Conservation (phyloP, 1,140 invertebrate species). For the Drosophila chauvacae region DNA sequence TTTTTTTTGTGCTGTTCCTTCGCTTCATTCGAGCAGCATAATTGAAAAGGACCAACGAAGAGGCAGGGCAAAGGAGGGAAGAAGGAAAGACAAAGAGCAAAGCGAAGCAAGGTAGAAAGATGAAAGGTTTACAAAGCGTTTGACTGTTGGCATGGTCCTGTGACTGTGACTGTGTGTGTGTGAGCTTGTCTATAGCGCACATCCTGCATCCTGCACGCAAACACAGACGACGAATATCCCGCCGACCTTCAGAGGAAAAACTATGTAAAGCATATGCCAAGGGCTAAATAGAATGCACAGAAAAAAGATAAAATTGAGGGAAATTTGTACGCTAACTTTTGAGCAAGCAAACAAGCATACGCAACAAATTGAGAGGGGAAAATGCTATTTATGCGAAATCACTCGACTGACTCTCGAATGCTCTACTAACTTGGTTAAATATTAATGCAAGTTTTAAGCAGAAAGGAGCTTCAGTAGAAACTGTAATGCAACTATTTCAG, state of each 20-base stretch:
- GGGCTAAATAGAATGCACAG: slow-evolving; percentile 19
- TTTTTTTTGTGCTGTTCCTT: slow-evolving; percentile 26
- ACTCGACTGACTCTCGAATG: background rate
- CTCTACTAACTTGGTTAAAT: slow-evolving; percentile 21
- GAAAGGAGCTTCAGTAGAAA: background rate
- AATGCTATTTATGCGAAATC: slow-evolving; percentile 13
- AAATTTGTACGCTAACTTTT: slow-evolving; percentile 28
- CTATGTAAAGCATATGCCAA: slow-evolving; percentile 44
- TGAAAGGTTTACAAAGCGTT: slow-evolving; percentile 59
- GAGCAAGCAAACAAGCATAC: background rate
- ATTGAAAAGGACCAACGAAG: slow-evolving; percentile 61
- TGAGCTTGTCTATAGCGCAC: slow-evolving; percentile 53
- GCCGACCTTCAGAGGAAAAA: slow-evolving; percentile 54
- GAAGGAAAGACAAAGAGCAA: slow-evolving; percentile 37
- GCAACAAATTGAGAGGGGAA: slow-evolving; percentile 6
- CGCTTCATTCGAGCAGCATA: slow-evolving; percentile 74
- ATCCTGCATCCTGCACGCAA: slow-evolving; percentile 56
- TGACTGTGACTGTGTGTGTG: slow-evolving; percentile 8
- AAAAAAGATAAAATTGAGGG: slow-evolving; percentile 19
- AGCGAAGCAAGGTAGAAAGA: slow-evolving; percentile 45
- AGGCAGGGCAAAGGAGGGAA: background rate
- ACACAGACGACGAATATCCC: slow-evolving; percentile 25
- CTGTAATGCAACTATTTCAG: slow-evolving; percentile 37
- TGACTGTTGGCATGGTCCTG: slow-evolving; percentile 30
- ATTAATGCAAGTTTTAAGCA: background rate